Base-by-base conservation (phyloP, 1,140 invertebrate genomes). In the Dufourea novaeangliae region DNA sequence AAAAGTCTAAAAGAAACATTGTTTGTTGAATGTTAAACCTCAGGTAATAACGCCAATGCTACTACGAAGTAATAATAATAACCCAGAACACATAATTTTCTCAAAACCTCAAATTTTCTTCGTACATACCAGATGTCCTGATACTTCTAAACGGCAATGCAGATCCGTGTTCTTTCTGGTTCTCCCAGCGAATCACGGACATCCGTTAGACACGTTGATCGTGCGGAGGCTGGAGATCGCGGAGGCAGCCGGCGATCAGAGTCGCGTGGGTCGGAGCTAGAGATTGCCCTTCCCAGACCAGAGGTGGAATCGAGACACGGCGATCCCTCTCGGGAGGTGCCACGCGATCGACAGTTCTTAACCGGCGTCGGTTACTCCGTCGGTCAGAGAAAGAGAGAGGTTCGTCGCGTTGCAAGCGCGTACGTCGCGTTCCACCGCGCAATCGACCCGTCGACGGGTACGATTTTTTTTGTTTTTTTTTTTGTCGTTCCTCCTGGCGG, bases 221-320 rank as follows among this genome's bases (percentile, higher is more conserved):
- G 17, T 77, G 81, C 79, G 84, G 72, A 83, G 83, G 78, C 57
- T 78, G 83, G 14, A 14, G 44, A 50, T 52, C 62, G 79, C 74
- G 79, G 80, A 80, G 84, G 84, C 69, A 80, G 84, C 14, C 44
- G 66, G 64, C 39, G 17, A 22, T 14, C 54, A 6, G 34, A 59
- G 73, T 80, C 73, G 87, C 75, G 88, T 89, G 88, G 88, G 88
- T 87, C 80, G 88, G 85, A 29, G 27, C n/a, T 59, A 77, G 83
- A 86, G 76, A 77, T 79, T 68, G 68, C 46, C 82, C 80, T 80
- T 84, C 82, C 73, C 82, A 86, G 50, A n/a, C n/a, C 63, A 50
- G 71, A 79, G 52, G 57, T 80, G 66, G 78, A 83, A 83, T 80
- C 66, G 59, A 66, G 70, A 44, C 1, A 44, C 27, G 34, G 73